These are phyloP conservation scores for Rhyzopertha dominica DNA, from an alignment of 1,140 invertebrate genomes.

Conservation along the genomic window DNA sequence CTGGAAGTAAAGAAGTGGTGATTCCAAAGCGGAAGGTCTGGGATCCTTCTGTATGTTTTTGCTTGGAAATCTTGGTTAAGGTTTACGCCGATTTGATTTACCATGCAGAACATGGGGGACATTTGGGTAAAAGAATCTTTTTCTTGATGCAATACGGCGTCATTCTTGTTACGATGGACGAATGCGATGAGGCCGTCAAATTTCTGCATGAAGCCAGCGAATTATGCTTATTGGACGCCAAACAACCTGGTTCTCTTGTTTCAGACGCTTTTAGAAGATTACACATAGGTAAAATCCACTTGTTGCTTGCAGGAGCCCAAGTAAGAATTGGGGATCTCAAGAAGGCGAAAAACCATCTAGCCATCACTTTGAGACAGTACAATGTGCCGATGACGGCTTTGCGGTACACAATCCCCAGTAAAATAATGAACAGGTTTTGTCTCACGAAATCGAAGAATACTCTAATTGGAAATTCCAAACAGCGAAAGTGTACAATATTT, in stretches of 20 bases:
- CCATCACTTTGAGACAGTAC: slow-evolving; percentile 40
- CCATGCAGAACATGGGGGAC: slow-evolving; percentile 40
- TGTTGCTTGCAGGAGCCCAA: slow-evolving; percentile 41
- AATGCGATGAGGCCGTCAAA: slow-evolving; percentile 36
- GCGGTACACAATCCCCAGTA: slow-evolving; percentile 32
- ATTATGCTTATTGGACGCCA: slow-evolving; percentile 29
- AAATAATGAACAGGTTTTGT: slow-evolving; percentile 22
- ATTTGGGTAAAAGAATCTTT: slow-evolving; percentile 45
- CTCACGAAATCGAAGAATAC: slow-evolving; percentile 9
- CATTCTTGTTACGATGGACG: slow-evolving; percentile 41
- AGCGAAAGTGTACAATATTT: slow-evolving; percentile 31
- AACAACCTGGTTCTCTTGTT: slow-evolving; percentile 24
- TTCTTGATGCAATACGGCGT: slow-evolving; percentile 44
- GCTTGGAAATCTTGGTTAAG: slow-evolving; percentile 20
- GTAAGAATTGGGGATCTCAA: slow-evolving; percentile 35
- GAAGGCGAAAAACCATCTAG: slow-evolving; percentile 40
- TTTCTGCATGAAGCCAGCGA: slow-evolving; percentile 45
- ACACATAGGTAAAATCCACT: slow-evolving; percentile 45
- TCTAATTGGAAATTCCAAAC: slow-evolving; percentile 33
- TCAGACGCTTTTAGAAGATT: slow-evolving; percentile 35
- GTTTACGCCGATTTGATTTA: slow-evolving; percentile 21
- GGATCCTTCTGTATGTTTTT: slow-evolving; percentile 22
- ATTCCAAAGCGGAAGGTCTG: slow-evolving; percentile 20
- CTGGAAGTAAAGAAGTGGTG: too few relatives aligned
- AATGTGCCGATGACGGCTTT: slow-evolving; percentile 38